Percentiles rank a stretch among this genome's conserved stretches.
phyloP scores from a whole-genome alignment of 2,888 invertebrate genomes.

The Dicranocentrus wangi region DNA sequence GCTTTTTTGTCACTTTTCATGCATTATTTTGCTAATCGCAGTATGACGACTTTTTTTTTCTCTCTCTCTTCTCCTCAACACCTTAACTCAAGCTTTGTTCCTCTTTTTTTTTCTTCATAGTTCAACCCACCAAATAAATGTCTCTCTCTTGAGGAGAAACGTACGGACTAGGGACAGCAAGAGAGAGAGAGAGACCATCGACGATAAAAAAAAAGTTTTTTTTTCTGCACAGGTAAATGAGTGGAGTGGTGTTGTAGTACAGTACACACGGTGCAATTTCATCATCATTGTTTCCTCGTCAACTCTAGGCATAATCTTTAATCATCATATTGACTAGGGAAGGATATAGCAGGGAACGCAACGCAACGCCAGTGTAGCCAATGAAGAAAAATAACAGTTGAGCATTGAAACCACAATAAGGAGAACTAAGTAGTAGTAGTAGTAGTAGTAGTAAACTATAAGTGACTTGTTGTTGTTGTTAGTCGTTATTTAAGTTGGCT shows the following conservation, averaged over 20 bases:
- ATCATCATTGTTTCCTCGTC: constrained; percentile 5
- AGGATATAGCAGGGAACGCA: background rate
- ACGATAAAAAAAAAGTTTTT: no score
- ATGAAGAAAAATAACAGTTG: background rate
- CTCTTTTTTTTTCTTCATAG: no score
- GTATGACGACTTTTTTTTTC: background rate
- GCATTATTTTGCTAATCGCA: background rate
- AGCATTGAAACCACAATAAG: constrained; percentile 1
- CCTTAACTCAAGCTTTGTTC: no score
- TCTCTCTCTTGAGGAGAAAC: no score
- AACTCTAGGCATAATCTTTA: background rate
- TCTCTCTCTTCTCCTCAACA: background rate
- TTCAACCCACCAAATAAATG: no score
- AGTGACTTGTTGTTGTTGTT: constrained; percentile 3
- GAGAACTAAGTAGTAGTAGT: no score
- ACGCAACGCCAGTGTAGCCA: background rate
- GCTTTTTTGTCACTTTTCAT: background rate
- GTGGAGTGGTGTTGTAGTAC: no score
- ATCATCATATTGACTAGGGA: background rate
- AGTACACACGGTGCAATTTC: background rate
- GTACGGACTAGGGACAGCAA: no score
- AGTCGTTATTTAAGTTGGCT: background rate
- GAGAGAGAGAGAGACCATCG: no score
- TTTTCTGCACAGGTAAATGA: no score
- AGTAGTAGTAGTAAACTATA: no score